A percentile compares a stretch with the other conserved stretches of the same genome.
Evolutionary conservation across 1,140 invertebrate species (phyloP).

Genomic region (Drosophila pandora): DNA sequence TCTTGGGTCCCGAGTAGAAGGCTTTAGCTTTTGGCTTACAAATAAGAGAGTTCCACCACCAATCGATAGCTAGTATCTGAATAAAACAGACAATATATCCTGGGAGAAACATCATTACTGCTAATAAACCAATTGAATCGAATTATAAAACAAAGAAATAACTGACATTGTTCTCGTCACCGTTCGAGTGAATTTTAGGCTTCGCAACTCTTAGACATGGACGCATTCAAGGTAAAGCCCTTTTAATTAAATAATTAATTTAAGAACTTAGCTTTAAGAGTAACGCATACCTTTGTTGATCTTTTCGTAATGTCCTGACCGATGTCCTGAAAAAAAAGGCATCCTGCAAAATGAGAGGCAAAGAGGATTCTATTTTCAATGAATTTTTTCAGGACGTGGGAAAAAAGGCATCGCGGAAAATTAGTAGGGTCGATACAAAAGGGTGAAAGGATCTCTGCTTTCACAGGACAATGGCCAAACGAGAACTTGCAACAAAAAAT

Average conservation of each 20-base stretch:
- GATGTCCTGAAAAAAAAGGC: neutral
- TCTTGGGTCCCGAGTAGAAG: constrained; percentile 49
- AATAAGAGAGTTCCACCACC: constrained; percentile 47
- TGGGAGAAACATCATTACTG: neutral
- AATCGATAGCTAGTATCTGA: constrained; percentile 8
- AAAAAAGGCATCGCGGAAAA: constrained; percentile 29
- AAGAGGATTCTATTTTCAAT: constrained; percentile 18
- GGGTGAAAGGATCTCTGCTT: constrained; percentile 26
- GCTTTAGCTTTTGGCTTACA: constrained; percentile 46
- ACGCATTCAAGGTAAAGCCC: constrained; percentile 63
- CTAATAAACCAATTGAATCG: constrained; percentile 1
- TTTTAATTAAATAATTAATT: constrained; percentile 14
- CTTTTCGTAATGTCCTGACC: constrained; percentile 19
- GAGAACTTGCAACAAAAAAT: constrained; percentile 26
- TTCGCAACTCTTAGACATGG: constrained; percentile 65
- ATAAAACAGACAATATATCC: neutral
- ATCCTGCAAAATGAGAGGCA: constrained; percentile 23
- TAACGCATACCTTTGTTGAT: constrained; percentile 14
- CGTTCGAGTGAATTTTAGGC: constrained; percentile 64
- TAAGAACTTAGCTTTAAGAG: constrained; percentile 37
- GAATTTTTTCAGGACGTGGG: constrained; percentile 11
- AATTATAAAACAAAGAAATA: constrained; percentile 25
- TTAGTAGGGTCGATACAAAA: constrained; percentile 26
- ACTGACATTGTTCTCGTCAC: constrained; percentile 27
- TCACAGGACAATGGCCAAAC: constrained; percentile 22